These are phyloP conservation scores for Polyommatus icarus DNA, from an alignment of 2,888 invertebrate species.

Conservation along the genomic window DNA sequence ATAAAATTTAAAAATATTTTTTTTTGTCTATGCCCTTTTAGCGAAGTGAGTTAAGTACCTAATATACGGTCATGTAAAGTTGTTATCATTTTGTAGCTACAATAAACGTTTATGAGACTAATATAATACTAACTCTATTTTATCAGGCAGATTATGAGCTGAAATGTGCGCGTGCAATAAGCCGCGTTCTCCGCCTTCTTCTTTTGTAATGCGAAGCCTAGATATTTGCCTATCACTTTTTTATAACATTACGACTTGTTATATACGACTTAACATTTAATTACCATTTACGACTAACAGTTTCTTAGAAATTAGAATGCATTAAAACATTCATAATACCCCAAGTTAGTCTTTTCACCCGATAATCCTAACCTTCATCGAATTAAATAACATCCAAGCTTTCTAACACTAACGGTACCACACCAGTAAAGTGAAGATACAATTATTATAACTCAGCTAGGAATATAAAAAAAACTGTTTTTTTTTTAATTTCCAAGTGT, in stretches of 20 bases:
- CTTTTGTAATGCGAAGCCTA: background rate
- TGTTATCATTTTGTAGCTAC: constrained; percentile 9
- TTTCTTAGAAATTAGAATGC: background rate
- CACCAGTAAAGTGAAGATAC: background rate
- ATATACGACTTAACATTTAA: background rate
- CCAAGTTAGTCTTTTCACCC: no score
- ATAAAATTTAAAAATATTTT: no score
- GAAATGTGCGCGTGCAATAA: constrained; percentile 4
- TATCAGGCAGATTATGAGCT: constrained; percentile 28
- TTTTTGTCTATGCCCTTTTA: constrained; percentile 13
- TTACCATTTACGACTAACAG: no score
- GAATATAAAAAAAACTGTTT: background rate
- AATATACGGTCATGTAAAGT: background rate
- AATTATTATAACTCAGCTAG: background rate
- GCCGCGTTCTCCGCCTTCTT: background rate
- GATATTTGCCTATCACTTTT: background rate
- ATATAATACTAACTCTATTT: constrained; percentile 26
- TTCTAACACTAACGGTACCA: background rate
- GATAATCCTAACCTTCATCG: no score
- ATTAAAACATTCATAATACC: no score
- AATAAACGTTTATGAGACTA: constrained; percentile 21
- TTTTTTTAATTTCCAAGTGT: constrained; percentile 6
- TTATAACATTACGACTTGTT: background rate
- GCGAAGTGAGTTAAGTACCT: constrained; percentile 3
- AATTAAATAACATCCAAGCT: background rate